Base-by-base conservation (phyloP, 2,888 invertebrate species). In the Lymantria dispar region DNA sequence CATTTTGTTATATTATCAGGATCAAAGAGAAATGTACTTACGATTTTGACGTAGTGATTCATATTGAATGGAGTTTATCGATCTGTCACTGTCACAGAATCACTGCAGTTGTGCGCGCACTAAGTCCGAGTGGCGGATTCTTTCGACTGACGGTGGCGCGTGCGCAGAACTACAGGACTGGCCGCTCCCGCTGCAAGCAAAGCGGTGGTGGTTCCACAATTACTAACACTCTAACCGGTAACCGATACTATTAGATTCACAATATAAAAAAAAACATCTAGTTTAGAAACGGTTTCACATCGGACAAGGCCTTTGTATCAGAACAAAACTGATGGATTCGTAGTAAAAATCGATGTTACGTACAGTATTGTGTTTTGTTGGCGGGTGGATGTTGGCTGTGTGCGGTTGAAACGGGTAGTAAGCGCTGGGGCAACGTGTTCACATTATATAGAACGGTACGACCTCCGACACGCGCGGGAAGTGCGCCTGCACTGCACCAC, bases 401-500 rank as follows among this genome's bases (percentile, higher is more conserved):
- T 77, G 87, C 80, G 81, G 74, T 83, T 81, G 77, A 72, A 72
- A 74, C 71, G 78, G 78, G 83, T 82, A 78, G 86, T 87, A 87
- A 83, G 83, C 81, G 72, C 72, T 80, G 74, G 76, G 68, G 74
- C 79, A 72, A 75, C 70, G 79, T 71, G 75, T 70, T 75, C 80
- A 74, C 76, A 83, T 87, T 89, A 87, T 90, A 90, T 90, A 90
- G 90, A 86, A 81, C 87, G 87, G 73, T 65, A 72, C 65, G 88
- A 87, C 88, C 88, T 88, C 85, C 82, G 83, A 64, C 70, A 71
- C 74, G 72, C 57, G 69, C 81, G 82, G 84, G 83, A 83, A 83
- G 76, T 79, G 68, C 64, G 61, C 60, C 68, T 49, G 56, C 55
- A 54, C 45, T 40, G 37, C 49, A 69, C 68, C 74, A 71, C 72